These are phyloP conservation scores for Cosmia pyralina DNA, from an alignment of 2,888 invertebrate genomes.

Conservation along the genomic window DNA sequence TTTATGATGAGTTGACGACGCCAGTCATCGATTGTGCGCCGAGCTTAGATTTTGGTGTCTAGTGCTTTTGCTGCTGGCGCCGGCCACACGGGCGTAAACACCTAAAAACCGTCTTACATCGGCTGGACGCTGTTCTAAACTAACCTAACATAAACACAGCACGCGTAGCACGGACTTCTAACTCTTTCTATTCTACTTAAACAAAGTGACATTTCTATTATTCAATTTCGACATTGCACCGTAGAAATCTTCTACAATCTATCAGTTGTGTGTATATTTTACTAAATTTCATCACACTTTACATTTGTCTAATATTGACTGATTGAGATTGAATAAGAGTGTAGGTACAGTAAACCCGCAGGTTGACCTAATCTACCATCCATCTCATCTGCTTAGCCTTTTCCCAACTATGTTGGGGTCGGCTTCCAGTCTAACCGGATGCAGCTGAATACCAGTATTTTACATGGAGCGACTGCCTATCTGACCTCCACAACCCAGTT, in stretches of 20 bases:
- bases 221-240: background rate
- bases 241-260: background rate
- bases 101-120: background rate
- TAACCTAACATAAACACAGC: too few relatives aligned
- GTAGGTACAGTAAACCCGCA: too few relatives aligned
- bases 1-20: background rate
- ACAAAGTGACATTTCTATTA: background rate
- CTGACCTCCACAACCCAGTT: too few relatives aligned
- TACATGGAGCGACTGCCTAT: too few relatives aligned
- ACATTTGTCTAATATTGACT: background rate
- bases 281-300: background rate
- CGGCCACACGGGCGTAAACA: background rate
- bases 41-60: background rate
- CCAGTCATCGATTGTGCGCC: background rate
- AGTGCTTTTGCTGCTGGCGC: background rate
- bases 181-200: background rate
- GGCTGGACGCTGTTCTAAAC: background rate
- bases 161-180: too few relatives aligned
- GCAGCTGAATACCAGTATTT: too few relatives aligned
- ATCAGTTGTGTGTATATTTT: background rate
- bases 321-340: background rate
- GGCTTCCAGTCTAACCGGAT: too few relatives aligned
- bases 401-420: too few relatives aligned
- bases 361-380: background rate
- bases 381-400: too few relatives aligned